Evolutionary conservation across 1,140 invertebrate genomes (phyloP).

Genomic region (Delia radicum): DNA sequence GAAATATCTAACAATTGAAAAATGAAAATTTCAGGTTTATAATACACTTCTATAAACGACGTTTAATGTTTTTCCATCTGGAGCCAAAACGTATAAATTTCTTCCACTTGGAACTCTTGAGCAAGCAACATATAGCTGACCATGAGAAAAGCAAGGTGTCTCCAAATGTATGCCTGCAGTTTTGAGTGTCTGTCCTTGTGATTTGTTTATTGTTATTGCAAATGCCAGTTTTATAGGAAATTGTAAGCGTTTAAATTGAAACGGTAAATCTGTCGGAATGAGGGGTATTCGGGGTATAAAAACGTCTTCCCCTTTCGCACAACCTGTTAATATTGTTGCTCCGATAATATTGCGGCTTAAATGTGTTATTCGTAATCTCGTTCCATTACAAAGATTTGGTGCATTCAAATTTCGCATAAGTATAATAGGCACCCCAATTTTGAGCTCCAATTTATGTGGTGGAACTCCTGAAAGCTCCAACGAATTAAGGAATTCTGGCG

Average conservation of each 20-base stretch:
- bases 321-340: conserved; percentile 45
- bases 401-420: conserved; percentile 52
- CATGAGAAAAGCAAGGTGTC: conserved; percentile 31
- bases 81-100: conserved; percentile 15
- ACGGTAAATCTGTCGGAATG: conserved; percentile 34
- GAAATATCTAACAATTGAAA: too few species aligned
- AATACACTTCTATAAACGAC: conserved; percentile 7
- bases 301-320: conserved; percentile 41
- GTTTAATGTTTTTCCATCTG: conserved; percentile 10
- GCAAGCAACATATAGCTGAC: conserved; percentile 38
- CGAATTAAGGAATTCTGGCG: conserved; percentile 25
- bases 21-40: too few species aligned
- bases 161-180: conserved; percentile 49
- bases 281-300: conserved; percentile 51
- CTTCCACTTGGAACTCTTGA: conserved; percentile 36
- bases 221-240: conserved; percentile 54
- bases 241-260: conserved; percentile 26
- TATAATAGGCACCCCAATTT: conserved; percentile 51
- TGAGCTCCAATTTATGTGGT: conserved; percentile 31
- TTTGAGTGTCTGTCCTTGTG: conserved; percentile 58
- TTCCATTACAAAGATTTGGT: conserved; percentile 53
- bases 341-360: conserved; percentile 39
- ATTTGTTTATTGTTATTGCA: conserved; percentile 62
- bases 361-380: conserved; percentile 40
- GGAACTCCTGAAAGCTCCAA: conserved; percentile 33